phyloP scores from a whole-genome alignment of 2,888 invertebrate genomes.

The Hyles lineata region DNA sequence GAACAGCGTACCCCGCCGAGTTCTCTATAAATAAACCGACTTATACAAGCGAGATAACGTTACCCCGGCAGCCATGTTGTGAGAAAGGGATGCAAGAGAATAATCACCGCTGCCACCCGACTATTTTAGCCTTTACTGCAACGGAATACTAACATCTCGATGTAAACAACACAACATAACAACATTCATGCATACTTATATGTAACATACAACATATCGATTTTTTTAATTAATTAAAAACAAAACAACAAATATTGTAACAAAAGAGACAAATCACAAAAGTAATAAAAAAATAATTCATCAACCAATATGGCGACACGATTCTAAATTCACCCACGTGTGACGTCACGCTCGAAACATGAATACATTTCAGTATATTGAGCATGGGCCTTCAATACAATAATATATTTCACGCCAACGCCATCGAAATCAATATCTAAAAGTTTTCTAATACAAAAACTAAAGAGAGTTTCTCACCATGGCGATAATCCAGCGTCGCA shows the following conservation, averaged over 20 bases:
- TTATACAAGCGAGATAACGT: constrained; percentile 57
- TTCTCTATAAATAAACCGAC: constrained; percentile 72
- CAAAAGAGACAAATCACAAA: neutral
- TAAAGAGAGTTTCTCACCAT: constrained; percentile 59
- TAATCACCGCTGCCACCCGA: constrained; percentile 39
- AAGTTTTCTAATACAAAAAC: constrained; percentile 27
- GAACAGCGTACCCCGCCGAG: constrained; percentile 61
- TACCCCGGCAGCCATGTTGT: constrained; percentile 45
- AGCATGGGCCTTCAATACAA: constrained; percentile 3
- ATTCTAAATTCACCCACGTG: constrained; percentile 31
- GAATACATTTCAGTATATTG: constrained; percentile 53
- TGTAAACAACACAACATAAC: constrained; percentile 39
- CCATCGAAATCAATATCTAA: constrained; percentile 33
- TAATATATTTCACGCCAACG: neutral
- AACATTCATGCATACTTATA: neutral
- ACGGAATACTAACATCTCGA: constrained; percentile 46
- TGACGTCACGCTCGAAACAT: constrained; percentile 53
- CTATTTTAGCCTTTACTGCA: constrained; percentile 53
- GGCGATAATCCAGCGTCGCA: constrained; percentile 43
- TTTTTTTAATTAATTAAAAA: neutral
- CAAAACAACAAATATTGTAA: neutral
- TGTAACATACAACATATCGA: neutral
- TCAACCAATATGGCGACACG: constrained; percentile 32
- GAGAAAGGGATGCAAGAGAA: constrained; percentile 58
- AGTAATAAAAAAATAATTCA: constrained; percentile 10